Evolutionary conservation across 1,140 invertebrate genomes (phyloP).

Genomic region (Tribolium madens): DNA sequence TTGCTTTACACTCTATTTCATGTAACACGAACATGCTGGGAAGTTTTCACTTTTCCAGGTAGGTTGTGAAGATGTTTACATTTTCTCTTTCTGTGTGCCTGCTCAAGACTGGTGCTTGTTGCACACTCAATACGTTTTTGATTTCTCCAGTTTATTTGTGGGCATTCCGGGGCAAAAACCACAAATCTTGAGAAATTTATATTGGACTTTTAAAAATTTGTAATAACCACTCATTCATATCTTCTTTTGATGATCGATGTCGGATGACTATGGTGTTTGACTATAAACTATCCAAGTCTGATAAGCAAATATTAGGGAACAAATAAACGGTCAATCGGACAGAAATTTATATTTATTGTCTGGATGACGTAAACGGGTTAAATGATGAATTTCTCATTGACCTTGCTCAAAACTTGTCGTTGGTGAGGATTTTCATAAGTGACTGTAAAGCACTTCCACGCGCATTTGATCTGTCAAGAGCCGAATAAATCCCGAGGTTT

Average conservation of each 20-base stretch:
- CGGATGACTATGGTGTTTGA: neutral
- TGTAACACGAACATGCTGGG: conserved; percentile 20
- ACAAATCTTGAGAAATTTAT: neutral
- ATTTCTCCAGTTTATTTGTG: neutral
- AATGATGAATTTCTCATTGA: conserved; percentile 5
- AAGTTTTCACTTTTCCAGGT: conserved; percentile 28
- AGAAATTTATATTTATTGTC: conserved; percentile 21
- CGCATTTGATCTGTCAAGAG: conserved; percentile 18
- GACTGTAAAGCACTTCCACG: conserved; percentile 18
- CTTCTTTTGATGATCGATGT: neutral
- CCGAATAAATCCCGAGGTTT: conserved; percentile 28
- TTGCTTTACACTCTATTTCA: conserved; percentile 21
- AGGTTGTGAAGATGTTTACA: conserved; percentile 7
- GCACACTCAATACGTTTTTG: neutral
- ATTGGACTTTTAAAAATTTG: neutral
- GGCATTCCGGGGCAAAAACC: neutral
- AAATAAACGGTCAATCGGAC: conserved; percentile 7
- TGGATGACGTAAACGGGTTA: neutral
- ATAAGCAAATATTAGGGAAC: conserved; percentile 8
- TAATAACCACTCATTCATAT: neutral
- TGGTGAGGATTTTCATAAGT: conserved; percentile 20
- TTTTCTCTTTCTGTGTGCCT: conserved; percentile 5
- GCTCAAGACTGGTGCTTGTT: conserved; percentile 22
- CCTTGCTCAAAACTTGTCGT: conserved; percentile 13
- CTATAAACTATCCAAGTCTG: conserved; percentile 4